phyloP scores from a whole-genome alignment of 2,113 vertebrate genomes.

The Heterotilapia buettikoferi region DNA sequence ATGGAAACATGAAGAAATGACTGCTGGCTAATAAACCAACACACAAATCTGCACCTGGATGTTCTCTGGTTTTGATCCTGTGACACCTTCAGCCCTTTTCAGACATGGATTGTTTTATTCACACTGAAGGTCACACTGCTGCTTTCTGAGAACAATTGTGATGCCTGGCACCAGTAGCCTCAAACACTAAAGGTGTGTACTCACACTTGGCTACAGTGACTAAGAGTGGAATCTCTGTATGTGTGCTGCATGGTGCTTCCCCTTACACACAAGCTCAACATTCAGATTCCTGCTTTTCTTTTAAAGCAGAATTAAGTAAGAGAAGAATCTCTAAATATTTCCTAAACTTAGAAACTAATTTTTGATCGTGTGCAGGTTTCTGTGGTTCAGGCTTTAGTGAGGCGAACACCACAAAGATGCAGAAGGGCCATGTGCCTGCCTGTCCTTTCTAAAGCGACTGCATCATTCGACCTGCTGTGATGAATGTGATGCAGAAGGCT shows the following conservation, averaged over 20 bases:
- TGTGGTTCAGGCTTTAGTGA: neutral
- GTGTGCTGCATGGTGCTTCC: neutral
- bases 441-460: neutral
- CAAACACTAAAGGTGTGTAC: neutral
- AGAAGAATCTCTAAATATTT: neutral
- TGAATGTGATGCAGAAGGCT: neutral
- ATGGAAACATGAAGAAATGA: neutral
- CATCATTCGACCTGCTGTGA: neutral
- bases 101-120: neutral
- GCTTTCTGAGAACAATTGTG: neutral
- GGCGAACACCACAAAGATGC: neutral
- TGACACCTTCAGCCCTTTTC: neutral
- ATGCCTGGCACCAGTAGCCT: neutral
- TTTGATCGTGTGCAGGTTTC: neutral
- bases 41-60: neutral
- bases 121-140: neutral
- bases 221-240: neutral
- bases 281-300: neutral
- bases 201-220: neutral
- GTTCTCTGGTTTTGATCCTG: neutral
- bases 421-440: neutral
- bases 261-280: neutral
- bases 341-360: rapidly evolving
- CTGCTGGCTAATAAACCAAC: neutral
- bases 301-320: neutral